phyloP scores from a whole-genome alignment of 2,113 vertebrate species.

The Tretioscincus oriximinensis region DNA sequence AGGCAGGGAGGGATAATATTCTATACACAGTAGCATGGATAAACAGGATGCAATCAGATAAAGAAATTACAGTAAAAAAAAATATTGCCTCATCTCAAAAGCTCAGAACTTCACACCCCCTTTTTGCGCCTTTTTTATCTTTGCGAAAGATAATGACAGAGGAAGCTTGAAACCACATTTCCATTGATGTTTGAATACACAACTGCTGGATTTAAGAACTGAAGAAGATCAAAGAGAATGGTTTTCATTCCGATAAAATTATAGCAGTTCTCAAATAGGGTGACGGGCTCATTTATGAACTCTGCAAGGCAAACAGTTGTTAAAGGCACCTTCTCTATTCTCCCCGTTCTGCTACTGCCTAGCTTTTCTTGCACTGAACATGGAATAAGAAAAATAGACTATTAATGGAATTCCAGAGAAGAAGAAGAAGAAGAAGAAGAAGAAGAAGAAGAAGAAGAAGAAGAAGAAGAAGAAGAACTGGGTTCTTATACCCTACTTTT shows the following conservation, averaged over 20 bases:
- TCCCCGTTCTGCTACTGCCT: too few relatives aligned
- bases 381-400: conserved; percentile 64
- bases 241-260: conserved; percentile 85
- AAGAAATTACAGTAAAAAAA: conserved; percentile 79
- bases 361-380: conserved; percentile 64
- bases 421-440: too few relatives aligned
- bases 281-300: conserved; percentile 84
- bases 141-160: conserved; percentile 92
- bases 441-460: too few relatives aligned
- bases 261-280: conserved; percentile 74
- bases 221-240: conserved; percentile 88
- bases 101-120: conserved; percentile 68
- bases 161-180: conserved; percentile 84
- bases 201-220: conserved; percentile 90
- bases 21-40: conserved; percentile 72
- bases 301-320: conserved; percentile 78
- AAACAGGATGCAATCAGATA: conserved; percentile 80
- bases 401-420: conserved; percentile 77
- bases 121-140: conserved; percentile 83
- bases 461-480: too few relatives aligned
- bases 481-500: too few relatives aligned
- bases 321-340: conserved; percentile 68
- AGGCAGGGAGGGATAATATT: conserved; percentile 13
- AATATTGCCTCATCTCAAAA: conserved; percentile 76
- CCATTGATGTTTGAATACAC: conserved; percentile 92